Conservation (phyloP, 64 coral and sea anemone genomes). For the Orbicella faveolata region DNA sequence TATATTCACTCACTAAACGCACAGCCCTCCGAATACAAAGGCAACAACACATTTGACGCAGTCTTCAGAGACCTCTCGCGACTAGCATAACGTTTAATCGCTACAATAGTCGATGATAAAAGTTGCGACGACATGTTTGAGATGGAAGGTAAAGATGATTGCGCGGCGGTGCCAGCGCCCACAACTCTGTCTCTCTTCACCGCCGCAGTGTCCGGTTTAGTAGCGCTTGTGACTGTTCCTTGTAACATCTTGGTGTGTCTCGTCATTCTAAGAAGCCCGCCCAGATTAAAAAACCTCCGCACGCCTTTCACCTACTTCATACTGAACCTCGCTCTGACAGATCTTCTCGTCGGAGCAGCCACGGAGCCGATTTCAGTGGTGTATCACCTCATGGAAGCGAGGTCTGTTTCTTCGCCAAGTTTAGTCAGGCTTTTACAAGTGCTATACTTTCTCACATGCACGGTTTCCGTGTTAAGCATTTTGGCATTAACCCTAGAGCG, state of each 20-base stretch:
- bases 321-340: slow-evolving; percentile 64
- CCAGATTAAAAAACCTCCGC: slow-evolving; percentile 46
- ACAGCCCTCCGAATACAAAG: background rate
- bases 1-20: background rate
- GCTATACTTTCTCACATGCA: slow-evolving; percentile 65
- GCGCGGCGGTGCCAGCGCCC: background rate
- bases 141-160: background rate
- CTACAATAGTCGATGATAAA: background rate
- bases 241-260: slow-evolving; percentile 66
- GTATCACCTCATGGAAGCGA: slow-evolving; percentile 46
- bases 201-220: background rate
- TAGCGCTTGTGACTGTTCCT: slow-evolving; percentile 60
- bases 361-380: slow-evolving; percentile 56
- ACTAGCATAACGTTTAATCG: background rate
- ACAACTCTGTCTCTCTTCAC: background rate
- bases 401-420: slow-evolving; percentile 19
- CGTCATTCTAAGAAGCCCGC: slow-evolving; percentile 45
- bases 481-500: slow-evolving; percentile 69
- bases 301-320: slow-evolving; percentile 69
- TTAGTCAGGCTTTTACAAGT: slow-evolving; percentile 52
- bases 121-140: background rate
- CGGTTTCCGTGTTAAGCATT: slow-evolving; percentile 71
- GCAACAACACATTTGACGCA: background rate
- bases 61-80: background rate
- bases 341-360: slow-evolving; percentile 56